Percentiles rank a stretch among this genome's conserved stretches.
Conservation (phyloP, 2,888 invertebrate species). For the Pristionchus mayeri region DNA sequence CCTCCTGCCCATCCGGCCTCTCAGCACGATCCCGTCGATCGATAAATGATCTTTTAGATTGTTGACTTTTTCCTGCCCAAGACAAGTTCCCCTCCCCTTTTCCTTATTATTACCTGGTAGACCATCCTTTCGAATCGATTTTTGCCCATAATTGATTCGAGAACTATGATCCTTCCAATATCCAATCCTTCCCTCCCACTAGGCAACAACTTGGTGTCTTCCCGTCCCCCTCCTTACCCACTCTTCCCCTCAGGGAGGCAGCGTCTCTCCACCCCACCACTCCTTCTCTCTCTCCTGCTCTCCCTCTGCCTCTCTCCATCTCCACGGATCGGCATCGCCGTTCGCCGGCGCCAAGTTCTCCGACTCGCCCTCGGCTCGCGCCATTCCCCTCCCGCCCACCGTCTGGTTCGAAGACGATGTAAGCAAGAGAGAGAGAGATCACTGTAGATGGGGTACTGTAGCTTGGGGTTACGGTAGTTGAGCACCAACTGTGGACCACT, state of each 20-base stretch:
- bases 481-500: no score
- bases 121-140: no score
- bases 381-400: conserved; percentile 50
- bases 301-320: not conserved
- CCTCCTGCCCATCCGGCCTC: no score
- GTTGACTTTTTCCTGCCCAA: no score
- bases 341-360: conserved; percentile 57
- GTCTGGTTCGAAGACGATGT: conserved; percentile 52
- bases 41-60: no score
- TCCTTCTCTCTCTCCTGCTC: not conserved
- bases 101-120: not conserved
- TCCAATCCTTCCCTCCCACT: not conserved
- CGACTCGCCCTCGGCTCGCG: conserved; percentile 51
- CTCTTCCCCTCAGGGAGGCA: not conserved
- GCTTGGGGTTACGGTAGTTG: not conserved
- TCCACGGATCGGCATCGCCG: conserved; percentile 54
- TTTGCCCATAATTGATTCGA: not conserved
- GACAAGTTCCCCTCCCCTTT: no score
- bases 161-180: not conserved
- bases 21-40: no score
- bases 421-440: no score
- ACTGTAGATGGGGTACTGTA: not conserved
- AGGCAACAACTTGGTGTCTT: no score
- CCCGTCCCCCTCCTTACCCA: no score
- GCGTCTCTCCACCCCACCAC: conserved; percentile 17